A percentile compares a stretch with the other conserved stretches of the same genome.
These are phyloP conservation scores for Parnassius orleans DNA, from an alignment of 2,888 invertebrate species.

Conservation along the genomic window DNA sequence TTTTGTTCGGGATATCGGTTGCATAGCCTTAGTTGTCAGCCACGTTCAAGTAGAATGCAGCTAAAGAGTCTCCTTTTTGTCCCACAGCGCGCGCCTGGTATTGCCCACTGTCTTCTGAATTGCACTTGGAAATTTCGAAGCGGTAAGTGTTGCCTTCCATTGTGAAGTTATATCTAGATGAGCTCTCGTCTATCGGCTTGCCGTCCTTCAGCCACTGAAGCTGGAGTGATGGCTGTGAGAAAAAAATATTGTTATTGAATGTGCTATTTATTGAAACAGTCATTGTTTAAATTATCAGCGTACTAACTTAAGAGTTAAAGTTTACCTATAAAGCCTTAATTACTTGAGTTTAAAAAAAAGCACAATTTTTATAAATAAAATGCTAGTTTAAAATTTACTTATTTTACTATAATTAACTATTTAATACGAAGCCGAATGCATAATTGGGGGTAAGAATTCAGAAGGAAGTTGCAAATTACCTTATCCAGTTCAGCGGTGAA, in stretches of 20 bases:
- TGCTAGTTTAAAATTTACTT: no score
- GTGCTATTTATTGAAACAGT: no score
- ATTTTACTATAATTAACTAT: no score
- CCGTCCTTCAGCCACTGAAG: constrained; percentile 96
- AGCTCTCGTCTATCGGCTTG: constrained; percentile 90
- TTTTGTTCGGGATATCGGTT: constrained; percentile 2
- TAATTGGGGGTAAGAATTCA: no score
- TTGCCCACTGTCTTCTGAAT: constrained; percentile 90
- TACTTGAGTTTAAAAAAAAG: no score
- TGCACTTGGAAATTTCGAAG: constrained; percentile 88
- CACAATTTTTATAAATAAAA: no score
- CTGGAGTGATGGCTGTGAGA: constrained; percentile 80
- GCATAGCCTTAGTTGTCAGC: constrained; percentile 56
- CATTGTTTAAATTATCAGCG: no score
- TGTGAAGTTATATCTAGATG: constrained; percentile 89
- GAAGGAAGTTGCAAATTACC: constrained; percentile 43
- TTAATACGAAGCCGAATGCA: no score
- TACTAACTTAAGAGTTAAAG: no score
- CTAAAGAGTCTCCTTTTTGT: constrained; percentile 90
- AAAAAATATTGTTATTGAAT: constrained; percentile 4
- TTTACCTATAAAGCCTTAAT: no score
- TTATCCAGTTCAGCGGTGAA: constrained; percentile 91
- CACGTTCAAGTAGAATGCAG: constrained; percentile 94
- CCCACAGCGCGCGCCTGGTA: constrained; percentile 92
- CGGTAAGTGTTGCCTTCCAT: constrained; percentile 91